phyloP scores from a whole-genome alignment of 2,888 invertebrate genomes.

The Lucinisca nassula region DNA sequence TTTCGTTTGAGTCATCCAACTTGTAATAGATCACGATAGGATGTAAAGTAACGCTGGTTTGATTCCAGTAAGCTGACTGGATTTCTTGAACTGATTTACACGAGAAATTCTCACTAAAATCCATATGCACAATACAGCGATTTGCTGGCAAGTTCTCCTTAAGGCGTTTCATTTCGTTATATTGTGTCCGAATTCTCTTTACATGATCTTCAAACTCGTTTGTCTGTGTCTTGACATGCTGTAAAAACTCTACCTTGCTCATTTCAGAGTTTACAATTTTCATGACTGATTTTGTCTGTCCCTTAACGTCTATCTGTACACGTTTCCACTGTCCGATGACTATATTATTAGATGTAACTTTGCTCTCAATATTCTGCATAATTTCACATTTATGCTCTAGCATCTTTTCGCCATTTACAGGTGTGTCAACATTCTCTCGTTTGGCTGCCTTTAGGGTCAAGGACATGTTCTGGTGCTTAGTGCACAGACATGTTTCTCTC shows the following conservation, averaged over 20 bases:
- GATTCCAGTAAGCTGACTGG: conserved; percentile 29
- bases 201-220: not conserved
- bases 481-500: too few species aligned
- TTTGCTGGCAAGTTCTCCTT: conserved; percentile 7
- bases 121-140: conserved; percentile 23
- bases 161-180: not conserved
- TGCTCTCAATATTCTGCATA: too few species aligned
- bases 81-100: conserved; percentile 20
- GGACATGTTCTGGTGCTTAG: too few species aligned
- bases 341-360: too few species aligned
- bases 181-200: conserved; percentile 5
- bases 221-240: not conserved
- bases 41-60: conserved; percentile 10
- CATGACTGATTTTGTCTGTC: conserved; percentile 16
- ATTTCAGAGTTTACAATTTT: not conserved
- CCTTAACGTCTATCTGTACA: not conserved
- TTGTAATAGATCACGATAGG: conserved; percentile 27
- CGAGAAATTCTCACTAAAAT: conserved; percentile 28
- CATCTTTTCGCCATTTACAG: too few species aligned
- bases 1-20: not conserved
- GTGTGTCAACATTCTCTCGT: too few species aligned
- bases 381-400: too few species aligned
- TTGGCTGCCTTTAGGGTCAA: too few species aligned
- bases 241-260: conserved; percentile 8
- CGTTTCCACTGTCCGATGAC: conserved; percentile 26